Evolutionary conservation across 2,797 vertebrate genomes (phyloP), one percentile per base, ranked within the genome.

Genomic region (Coranthus polyacanthus): DNA sequence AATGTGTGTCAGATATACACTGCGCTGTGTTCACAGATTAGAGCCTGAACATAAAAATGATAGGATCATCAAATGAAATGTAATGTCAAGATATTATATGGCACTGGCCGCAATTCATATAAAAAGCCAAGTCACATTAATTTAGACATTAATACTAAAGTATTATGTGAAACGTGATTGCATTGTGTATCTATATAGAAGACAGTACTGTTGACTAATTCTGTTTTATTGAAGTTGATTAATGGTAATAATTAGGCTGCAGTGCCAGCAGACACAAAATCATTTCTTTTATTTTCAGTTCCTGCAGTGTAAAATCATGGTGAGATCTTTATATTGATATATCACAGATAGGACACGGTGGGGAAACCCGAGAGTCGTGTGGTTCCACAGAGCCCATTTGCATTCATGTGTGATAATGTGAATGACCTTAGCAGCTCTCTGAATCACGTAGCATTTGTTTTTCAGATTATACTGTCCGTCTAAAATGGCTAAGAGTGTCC

Each of bases 1-100:
- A 89, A 89, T 87, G 83, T 87, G 85, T 89, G 90, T 90, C 82
- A 83, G 81, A 81, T 80, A 76, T 79, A 32, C 72, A 56, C 66
- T 74, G 47, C 51, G 59, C 47, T 67, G 51, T 84, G 80, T 89
- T 90, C 80, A 78, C 78, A 84, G 82, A 89, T 88, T 88, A 89
- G 84, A 80, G 82, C 83, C 78, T 73, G 62, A 6, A 65, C 67
- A 68, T 76, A 69, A 68, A 84, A 79, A 83, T 66, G 70, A 84
- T 58, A 72, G 38, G 45, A 75, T 63, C 51, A 74, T 78, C 70
- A 67, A 63, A 79, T 32, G 21, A 32, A 55, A 52, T 34, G 26
- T 11, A 34, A 2, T 39, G 32, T 47, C 11, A 13, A 2, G 13
- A 17, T 37, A 37, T 24, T 32, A 24, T 7, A 15, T 8, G n/a